A percentile compares a stretch with the other conserved stretches of the same genome.
Evolutionary conservation across 1,140 invertebrate species (phyloP).

Genomic region (Drosophila miranda): DNA sequence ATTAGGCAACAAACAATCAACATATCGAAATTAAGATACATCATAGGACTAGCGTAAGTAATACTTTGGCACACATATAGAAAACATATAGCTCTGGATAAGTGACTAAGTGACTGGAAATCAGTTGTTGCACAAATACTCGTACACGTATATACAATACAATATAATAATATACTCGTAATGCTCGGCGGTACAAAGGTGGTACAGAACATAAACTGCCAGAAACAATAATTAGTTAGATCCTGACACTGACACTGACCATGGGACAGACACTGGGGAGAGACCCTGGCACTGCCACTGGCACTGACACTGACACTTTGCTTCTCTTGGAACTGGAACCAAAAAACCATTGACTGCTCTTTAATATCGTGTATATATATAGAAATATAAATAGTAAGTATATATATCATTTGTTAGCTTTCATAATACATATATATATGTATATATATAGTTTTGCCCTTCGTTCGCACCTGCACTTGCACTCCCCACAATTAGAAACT

Average conservation of each 20-base stretch:
- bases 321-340: slow-evolving; percentile 58
- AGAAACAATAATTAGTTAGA: slow-evolving; percentile 37
- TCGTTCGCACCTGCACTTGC: background rate
- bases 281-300: slow-evolving; percentile 2
- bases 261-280: background rate
- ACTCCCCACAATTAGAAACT: slow-evolving; percentile 50
- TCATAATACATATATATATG: slow-evolving; percentile 40
- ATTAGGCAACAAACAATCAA: slow-evolving; percentile 63
- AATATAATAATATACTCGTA: slow-evolving; percentile 17
- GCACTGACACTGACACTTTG: slow-evolving; percentile 25
- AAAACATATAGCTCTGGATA: slow-evolving; percentile 34
- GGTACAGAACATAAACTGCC: slow-evolving; percentile 54
- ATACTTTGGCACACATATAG: slow-evolving; percentile 70
- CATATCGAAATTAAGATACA: slow-evolving; percentile 19
- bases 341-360: slow-evolving; percentile 77
- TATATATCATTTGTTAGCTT: slow-evolving; percentile 27
- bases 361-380: slow-evolving; percentile 65
- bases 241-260: background rate
- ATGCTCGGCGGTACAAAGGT: slow-evolving; percentile 50
- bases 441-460: slow-evolving; percentile 35
- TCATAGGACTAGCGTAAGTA: slow-evolving; percentile 55
- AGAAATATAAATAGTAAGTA: slow-evolving; percentile 70
- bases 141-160: no score
- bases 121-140: slow-evolving; percentile 9
- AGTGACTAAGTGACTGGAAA: slow-evolving; percentile 1